phyloP scores from a whole-genome alignment of 1,140 invertebrate genomes.

The Trachymyrmex cornetzi region DNA sequence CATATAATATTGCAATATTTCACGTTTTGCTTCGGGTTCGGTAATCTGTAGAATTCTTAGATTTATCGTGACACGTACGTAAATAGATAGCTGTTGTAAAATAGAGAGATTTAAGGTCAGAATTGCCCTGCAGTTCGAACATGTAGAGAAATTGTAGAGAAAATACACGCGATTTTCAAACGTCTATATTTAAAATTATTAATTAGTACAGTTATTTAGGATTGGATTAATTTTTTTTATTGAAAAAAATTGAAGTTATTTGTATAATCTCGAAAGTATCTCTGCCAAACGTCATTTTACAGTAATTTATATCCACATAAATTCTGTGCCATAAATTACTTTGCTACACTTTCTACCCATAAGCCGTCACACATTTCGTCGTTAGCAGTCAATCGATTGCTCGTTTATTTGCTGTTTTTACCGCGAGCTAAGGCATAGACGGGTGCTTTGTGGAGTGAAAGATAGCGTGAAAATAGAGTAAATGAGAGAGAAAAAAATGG shows the following conservation, averaged over 20 bases:
- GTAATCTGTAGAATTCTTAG: slow-evolving; percentile 34
- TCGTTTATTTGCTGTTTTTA: slow-evolving; percentile 38
- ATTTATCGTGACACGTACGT: slow-evolving; percentile 18
- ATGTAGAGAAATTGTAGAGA: no score
- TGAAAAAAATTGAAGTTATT: neutral
- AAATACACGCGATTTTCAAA: neutral
- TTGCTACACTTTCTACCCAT: neutral
- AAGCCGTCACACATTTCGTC: slow-evolving; percentile 27
- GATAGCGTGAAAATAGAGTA: neutral
- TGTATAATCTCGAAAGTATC: neutral
- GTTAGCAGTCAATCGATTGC: slow-evolving; percentile 49
- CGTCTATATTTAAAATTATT: neutral
- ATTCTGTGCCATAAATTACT: neutral
- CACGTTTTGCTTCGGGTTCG: slow-evolving; percentile 20
- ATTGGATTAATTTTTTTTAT: neutral
- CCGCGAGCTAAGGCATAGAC: slow-evolving; percentile 1
- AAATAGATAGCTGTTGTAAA: neutral
- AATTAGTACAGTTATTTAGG: neutral
- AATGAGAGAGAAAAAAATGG: slow-evolving; percentile 8
- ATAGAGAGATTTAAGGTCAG: neutral
- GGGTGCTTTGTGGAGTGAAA: neutral
- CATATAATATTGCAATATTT: slow-evolving; percentile 39
- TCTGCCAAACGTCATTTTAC: neutral
- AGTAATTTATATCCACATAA: slow-evolving; percentile 24
- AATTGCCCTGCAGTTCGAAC: neutral